Percentiles rank a stretch among this genome's conserved stretches.
phyloP scores from a whole-genome alignment of 2,797 vertebrate genomes.

The Ispidina picta region DNA sequence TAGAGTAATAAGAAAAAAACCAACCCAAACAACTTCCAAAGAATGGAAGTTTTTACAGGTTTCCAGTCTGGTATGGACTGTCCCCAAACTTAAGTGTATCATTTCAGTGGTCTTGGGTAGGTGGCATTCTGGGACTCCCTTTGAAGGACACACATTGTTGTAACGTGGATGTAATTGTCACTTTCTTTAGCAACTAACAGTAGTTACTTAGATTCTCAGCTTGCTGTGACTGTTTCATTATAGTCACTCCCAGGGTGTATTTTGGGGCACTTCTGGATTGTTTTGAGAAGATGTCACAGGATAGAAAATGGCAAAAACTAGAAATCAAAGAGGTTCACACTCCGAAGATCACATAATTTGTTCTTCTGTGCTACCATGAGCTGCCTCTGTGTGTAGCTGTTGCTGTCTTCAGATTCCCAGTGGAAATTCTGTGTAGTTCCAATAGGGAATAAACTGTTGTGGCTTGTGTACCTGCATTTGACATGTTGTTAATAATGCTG shows the following conservation, averaged over 20 bases:
- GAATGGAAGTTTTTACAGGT: not conserved
- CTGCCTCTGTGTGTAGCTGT: conserved; percentile 4
- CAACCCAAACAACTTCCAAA: not conserved
- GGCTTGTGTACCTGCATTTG: not conserved
- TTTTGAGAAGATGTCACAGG: not conserved
- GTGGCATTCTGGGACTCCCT: not conserved
- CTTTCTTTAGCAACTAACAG: not conserved
- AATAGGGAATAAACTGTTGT: not conserved
- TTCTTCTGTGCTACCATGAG: not conserved
- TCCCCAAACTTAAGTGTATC: not conserved
- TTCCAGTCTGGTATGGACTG: not conserved
- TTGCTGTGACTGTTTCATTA: not conserved
- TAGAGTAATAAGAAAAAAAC: not conserved
- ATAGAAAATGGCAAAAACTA: not conserved
- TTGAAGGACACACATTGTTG: not conserved
- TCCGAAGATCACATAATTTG: not conserved
- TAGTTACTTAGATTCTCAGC: not conserved
- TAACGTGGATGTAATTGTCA: not conserved
- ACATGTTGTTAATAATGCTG: accelerated
- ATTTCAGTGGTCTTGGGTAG: not conserved
- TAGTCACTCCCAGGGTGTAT: not conserved
- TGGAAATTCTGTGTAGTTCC: not conserved
- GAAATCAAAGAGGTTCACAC: not conserved
- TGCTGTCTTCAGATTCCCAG: not conserved
- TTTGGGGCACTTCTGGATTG: not conserved